phyloP scores from a whole-genome alignment of 2,113 vertebrate genomes.

The Trichomycterus rosablanca region DNA sequence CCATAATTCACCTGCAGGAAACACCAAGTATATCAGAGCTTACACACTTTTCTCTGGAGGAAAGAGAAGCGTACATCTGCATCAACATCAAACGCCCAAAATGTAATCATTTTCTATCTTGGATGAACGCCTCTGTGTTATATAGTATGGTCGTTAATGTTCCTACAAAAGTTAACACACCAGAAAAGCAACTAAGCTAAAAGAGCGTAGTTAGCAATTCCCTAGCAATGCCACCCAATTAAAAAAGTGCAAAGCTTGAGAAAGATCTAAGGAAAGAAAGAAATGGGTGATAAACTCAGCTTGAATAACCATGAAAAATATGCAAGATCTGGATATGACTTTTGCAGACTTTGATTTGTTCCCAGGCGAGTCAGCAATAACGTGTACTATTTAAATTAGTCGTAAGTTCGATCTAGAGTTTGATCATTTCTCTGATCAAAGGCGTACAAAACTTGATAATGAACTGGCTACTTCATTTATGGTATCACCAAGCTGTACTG shows the following conservation, averaged over 20 bases:
- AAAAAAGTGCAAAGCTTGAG: slow-evolving; percentile 1
- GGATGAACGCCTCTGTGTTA: not conserved
- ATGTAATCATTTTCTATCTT: slow-evolving; percentile 1
- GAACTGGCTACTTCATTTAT: no score
- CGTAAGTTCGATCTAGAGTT: not conserved
- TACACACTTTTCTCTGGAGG: slow-evolving; percentile 2
- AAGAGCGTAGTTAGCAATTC: slow-evolving; percentile 10
- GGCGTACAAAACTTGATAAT: not conserved
- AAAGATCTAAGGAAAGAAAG: slow-evolving; percentile 10
- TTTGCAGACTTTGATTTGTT: not conserved
- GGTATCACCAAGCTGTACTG: no score
- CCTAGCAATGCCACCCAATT: not conserved
- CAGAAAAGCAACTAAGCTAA: slow-evolving; percentile 2
- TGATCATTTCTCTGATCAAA: not conserved
- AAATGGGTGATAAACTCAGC: not conserved
- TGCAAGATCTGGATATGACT: not conserved
- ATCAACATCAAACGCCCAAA: slow-evolving; percentile 7
- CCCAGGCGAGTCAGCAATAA: slow-evolving; percentile 9
- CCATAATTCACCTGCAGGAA: slow-evolving; percentile 62
- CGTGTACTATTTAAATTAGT: not conserved
- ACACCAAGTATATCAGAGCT: slow-evolving; percentile 14
- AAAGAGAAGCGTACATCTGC: not conserved
- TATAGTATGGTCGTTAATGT: not conserved
- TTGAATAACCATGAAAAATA: slow-evolving; percentile 12
- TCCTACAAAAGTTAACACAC: not conserved